Percentiles rank a stretch among this genome's conserved stretches.
These are phyloP conservation scores for Epinotia ramella DNA, from an alignment of 2,888 invertebrate species.

Conservation along the genomic window DNA sequence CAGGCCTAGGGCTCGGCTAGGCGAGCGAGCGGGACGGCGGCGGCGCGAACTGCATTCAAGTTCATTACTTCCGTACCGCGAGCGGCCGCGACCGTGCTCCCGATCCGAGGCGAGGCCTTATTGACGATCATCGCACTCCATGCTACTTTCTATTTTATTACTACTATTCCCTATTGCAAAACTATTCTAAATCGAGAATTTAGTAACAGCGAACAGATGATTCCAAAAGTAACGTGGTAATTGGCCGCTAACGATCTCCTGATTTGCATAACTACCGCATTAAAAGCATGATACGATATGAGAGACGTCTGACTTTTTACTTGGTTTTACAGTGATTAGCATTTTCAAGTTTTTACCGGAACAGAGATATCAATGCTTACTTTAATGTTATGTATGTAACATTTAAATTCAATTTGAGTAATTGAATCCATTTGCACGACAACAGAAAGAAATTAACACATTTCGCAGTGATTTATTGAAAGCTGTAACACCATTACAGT, in stretches of 20 bases:
- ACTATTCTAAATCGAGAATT: not conserved
- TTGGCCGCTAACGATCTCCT: not conserved
- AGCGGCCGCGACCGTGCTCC: slow-evolving; percentile 76
- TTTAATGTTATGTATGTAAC: no score
- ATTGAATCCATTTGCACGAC: not conserved
- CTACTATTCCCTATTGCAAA: slow-evolving; percentile 20
- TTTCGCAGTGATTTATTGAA: not conserved
- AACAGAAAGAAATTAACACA: not conserved
- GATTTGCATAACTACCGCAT: not conserved
- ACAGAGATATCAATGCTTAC: not conserved
- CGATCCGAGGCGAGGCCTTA: slow-evolving; percentile 61
- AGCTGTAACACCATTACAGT: not conserved
- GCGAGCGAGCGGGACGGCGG: slow-evolving; percentile 73
- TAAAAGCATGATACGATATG: not conserved
- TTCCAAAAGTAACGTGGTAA: not conserved
- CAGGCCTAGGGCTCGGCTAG: slow-evolving; percentile 71
- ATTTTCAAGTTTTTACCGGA: not conserved
- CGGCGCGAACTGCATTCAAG: slow-evolving; percentile 82
- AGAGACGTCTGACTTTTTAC: not conserved
- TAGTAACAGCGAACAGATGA: not conserved
- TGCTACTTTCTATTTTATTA: slow-evolving; percentile 36
- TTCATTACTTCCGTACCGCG: slow-evolving; percentile 83
- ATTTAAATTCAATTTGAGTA: not conserved
- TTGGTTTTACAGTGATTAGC: no score
- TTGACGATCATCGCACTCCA: slow-evolving; percentile 53